These are phyloP conservation scores for Zalophus californianus DNA, from an alignment of 2,797 vertebrate species.

Conservation along the genomic window DNA sequence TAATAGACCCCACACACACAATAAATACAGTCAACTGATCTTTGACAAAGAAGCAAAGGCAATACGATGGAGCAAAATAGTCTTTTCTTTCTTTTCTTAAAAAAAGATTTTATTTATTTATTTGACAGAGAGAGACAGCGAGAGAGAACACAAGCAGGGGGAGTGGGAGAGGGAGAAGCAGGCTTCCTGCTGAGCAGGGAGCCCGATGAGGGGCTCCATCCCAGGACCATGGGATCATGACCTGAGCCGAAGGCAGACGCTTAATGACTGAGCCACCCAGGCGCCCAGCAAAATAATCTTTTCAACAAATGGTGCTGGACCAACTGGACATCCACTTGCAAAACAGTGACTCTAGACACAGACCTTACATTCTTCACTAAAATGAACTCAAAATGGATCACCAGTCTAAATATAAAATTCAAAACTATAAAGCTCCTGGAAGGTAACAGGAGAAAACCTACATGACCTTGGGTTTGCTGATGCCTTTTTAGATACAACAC, in stretches of 20 bases:
- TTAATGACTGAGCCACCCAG: no score
- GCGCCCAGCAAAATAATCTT: background rate
- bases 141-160: no score
- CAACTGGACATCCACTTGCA: background rate
- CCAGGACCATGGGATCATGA: no score
- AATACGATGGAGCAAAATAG: background rate
- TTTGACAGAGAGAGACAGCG: no score
- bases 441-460: background rate
- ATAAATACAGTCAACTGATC: background rate
- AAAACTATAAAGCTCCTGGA: background rate
- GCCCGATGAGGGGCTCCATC: no score
- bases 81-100: no score
- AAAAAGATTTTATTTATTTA: no score
- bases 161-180: no score
- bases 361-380: background rate
- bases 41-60: background rate
- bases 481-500: conserved; percentile 9
- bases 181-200: no score
- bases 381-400: background rate
- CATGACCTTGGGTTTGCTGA: background rate
- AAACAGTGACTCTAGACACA: background rate
- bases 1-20: background rate
- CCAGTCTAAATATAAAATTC: background rate
- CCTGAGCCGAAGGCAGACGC: no score
- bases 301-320: background rate